Conservation (phyloP, 1,140 invertebrate species). For the Bilobella aurantiaca region DNA sequence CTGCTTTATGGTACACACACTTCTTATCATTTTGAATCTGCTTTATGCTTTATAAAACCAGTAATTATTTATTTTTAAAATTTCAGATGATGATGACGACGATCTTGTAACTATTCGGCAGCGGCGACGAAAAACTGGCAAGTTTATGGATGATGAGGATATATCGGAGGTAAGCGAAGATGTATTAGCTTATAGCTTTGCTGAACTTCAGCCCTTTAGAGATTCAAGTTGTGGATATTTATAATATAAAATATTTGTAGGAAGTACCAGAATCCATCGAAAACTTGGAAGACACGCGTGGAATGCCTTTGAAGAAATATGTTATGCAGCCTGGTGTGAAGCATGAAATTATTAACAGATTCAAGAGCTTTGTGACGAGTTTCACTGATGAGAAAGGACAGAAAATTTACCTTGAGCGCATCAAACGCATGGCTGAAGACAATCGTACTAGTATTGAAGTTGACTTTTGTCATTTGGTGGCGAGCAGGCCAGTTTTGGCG, state of each 20-base stretch:
- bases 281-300: constrained; percentile 92
- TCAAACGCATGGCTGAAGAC: constrained; percentile 84
- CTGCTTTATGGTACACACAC: constrained; percentile 45
- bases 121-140: constrained; percentile 59
- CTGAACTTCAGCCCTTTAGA: not conserved
- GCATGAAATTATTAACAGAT: constrained; percentile 92
- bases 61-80: constrained; percentile 27
- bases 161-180: constrained; percentile 52
- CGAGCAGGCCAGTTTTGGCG: constrained; percentile 81
- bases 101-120: constrained; percentile 46
- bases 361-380: constrained; percentile 88
- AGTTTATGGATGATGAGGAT: constrained; percentile 77
- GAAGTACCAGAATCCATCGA: constrained; percentile 83
- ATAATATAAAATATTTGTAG: too few relatives aligned
- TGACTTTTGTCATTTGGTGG: constrained; percentile 81
- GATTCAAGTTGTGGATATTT: too few relatives aligned
- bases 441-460: constrained; percentile 78
- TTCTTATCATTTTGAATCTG: not conserved
- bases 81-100: constrained; percentile 60
- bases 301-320: constrained; percentile 86
- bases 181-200: not conserved
- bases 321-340: constrained; percentile 88
- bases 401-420: constrained; percentile 85
- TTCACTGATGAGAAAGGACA: constrained; percentile 76
- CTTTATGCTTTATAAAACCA: too few relatives aligned